Conservation (phyloP, 2,888 invertebrate species). For the Drosophila mercatorum region DNA sequence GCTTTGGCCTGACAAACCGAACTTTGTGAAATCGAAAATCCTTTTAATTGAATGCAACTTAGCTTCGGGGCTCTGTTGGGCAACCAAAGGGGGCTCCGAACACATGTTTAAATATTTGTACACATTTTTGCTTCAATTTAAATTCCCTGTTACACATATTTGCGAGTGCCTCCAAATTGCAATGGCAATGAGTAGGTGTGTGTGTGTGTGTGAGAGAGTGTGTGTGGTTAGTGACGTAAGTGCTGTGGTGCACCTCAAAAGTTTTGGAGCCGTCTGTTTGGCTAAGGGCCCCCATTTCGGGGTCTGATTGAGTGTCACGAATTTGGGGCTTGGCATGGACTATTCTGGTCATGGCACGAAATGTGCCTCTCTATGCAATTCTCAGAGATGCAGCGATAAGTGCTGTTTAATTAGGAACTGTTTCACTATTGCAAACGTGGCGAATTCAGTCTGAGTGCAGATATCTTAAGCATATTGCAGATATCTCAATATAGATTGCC, state of each 20-base stretch:
- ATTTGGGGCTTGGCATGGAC: conserved; percentile 29
- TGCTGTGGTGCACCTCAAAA: conserved; percentile 48
- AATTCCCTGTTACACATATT: conserved; percentile 66
- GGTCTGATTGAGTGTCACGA: conserved; percentile 44
- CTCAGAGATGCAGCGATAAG: conserved; percentile 31
- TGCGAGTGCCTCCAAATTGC: conserved; percentile 29
- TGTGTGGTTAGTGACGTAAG: conserved; percentile 46
- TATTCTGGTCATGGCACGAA: conserved; percentile 23
- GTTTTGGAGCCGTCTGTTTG: conserved; percentile 34
- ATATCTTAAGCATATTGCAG: conserved; percentile 3
- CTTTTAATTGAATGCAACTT: conserved; percentile 76
- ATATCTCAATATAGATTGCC: background rate
- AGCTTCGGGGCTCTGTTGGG: conserved; percentile 41
- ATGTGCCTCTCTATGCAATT: conserved; percentile 24
- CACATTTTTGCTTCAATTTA: conserved; percentile 74
- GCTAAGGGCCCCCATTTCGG: conserved; percentile 42
- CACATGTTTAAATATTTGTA: conserved; percentile 70
- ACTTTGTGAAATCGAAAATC: conserved; percentile 76
- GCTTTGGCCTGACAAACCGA: conserved; percentile 51
- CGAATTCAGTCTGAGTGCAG: background rate
- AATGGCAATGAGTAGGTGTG: conserved; percentile 3
- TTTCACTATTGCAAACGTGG: background rate
- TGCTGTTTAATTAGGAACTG: conserved; percentile 21
- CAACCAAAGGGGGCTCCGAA: conserved; percentile 14
- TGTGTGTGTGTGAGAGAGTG: conserved; percentile 8